Evolutionary conservation across 2,113 vertebrate species (phyloP).

Genomic region (Indicator maculatus): DNA sequence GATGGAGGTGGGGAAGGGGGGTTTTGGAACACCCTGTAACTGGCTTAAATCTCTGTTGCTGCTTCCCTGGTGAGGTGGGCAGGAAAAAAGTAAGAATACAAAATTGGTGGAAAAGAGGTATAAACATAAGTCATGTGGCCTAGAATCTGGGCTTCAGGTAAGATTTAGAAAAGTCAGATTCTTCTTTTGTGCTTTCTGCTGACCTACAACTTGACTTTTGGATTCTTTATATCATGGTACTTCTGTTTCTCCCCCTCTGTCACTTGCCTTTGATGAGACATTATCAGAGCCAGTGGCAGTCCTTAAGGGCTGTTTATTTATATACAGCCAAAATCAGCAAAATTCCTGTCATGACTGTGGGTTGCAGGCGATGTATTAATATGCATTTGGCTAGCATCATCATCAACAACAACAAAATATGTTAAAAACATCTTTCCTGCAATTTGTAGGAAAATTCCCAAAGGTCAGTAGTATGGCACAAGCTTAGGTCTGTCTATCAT

Average conservation of each 20-base stretch:
- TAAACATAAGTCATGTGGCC: background rate
- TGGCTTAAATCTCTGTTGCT: background rate
- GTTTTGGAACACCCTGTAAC: too few relatives aligned
- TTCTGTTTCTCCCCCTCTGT: background rate
- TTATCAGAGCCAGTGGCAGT: background rate
- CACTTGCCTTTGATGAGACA: background rate
- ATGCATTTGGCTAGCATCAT: background rate
- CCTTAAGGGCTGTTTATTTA: background rate
- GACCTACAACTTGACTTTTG: background rate
- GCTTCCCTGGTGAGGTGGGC: background rate
- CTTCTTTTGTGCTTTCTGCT: background rate
- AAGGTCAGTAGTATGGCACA: accelerated
- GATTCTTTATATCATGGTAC: background rate
- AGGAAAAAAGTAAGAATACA: background rate
- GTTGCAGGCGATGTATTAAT: background rate
- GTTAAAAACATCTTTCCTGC: background rate
- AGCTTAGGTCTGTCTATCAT: background rate
- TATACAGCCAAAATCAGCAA: background rate
- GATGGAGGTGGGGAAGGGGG: too few relatives aligned
- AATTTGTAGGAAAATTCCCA: background rate
- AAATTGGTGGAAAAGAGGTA: background rate
- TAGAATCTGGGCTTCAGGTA: background rate
- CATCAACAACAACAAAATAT: background rate
- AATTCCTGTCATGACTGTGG: background rate
- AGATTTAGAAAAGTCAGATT: background rate